Evolutionary conservation across 2,113 vertebrate species (phyloP).

Genomic region (Gnathonemus longibarbis): DNA sequence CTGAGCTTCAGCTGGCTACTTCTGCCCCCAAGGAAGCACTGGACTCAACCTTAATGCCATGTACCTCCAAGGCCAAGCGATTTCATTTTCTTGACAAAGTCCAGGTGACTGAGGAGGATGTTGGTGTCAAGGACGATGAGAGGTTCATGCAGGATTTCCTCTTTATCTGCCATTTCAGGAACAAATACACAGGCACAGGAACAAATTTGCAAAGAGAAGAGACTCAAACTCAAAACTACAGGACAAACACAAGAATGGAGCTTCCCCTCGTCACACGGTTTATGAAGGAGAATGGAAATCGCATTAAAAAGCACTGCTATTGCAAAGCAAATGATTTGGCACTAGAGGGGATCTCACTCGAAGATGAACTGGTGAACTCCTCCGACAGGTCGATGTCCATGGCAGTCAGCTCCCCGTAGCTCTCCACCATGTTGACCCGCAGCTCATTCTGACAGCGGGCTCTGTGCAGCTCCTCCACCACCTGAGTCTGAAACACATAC

Average conservation of each 20-base stretch:
- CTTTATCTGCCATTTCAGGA: conserved; percentile 41
- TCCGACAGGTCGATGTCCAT: conserved; percentile 83
- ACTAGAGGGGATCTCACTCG: conserved; percentile 46
- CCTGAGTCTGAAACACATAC: conserved; percentile 60
- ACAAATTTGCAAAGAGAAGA: neutral
- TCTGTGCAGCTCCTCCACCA: conserved; percentile 74
- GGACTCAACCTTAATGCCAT: neutral
- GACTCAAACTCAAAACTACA: neutral
- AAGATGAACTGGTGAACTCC: conserved; percentile 46
- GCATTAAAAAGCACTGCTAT: neutral
- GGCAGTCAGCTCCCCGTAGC: conserved; percentile 74
- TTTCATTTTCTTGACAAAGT: conserved; percentile 72
- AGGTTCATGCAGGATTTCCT: conserved; percentile 55
- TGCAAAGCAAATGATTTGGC: neutral
- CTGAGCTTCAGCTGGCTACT: neutral
- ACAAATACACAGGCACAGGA: neutral
- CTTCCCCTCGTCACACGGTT: neutral
- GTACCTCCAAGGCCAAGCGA: conserved; percentile 73
- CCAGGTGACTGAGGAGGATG: conserved; percentile 85
- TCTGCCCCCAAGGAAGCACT: neutral
- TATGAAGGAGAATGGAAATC: neutral
- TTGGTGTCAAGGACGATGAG: conserved; percentile 88
- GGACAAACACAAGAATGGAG: neutral
- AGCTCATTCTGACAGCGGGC: conserved; percentile 69
- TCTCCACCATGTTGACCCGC: conserved; percentile 61